Percentiles rank a stretch among this genome's conserved stretches.
Evolutionary conservation across 2,797 vertebrate species (phyloP).

Genomic region (Liparis tanakae): DNA sequence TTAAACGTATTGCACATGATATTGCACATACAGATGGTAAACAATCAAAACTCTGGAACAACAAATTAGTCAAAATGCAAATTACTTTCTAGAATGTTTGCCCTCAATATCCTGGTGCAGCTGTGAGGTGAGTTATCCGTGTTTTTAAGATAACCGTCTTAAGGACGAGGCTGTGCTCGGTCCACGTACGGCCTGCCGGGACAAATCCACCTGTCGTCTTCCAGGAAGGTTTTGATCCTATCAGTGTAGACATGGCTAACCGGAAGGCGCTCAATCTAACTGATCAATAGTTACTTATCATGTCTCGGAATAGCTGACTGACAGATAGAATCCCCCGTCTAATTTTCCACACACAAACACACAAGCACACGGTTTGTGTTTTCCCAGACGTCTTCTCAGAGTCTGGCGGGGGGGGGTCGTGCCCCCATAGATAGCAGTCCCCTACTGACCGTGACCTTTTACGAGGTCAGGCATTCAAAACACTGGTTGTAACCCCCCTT

Average conservation of each 20-base stretch:
- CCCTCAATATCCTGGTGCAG: neutral
- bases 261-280: slow-evolving; percentile 66
- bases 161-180: slow-evolving; percentile 29
- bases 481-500: slow-evolving; percentile 29
- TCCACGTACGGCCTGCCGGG: slow-evolving; percentile 38
- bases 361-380: slow-evolving; percentile 22
- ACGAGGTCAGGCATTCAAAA: slow-evolving; percentile 55
- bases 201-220: slow-evolving; percentile 67
- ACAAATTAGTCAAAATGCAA: neutral
- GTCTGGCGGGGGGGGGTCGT: slow-evolving; percentile 31
- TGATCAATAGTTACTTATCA: slow-evolving; percentile 81
- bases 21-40: neutral
- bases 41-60: neutral
- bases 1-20: too few species aligned
- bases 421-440: slow-evolving; percentile 39
- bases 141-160: slow-evolving; percentile 33
- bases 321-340: slow-evolving; percentile 41
- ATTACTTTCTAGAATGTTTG: neutral
- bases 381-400: slow-evolving; percentile 17
- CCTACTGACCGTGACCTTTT: slow-evolving; percentile 53
- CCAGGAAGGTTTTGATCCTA: slow-evolving; percentile 75
- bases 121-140: slow-evolving; percentile 27
- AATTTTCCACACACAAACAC: slow-evolving; percentile 19
- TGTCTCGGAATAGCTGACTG: slow-evolving; percentile 72
- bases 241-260: slow-evolving; percentile 66